A percentile compares a stretch with the other conserved stretches of the same genome.
These are phyloP conservation scores for Trilocha varians DNA, from an alignment of 2,888 invertebrate genomes.

Conservation along the genomic window DNA sequence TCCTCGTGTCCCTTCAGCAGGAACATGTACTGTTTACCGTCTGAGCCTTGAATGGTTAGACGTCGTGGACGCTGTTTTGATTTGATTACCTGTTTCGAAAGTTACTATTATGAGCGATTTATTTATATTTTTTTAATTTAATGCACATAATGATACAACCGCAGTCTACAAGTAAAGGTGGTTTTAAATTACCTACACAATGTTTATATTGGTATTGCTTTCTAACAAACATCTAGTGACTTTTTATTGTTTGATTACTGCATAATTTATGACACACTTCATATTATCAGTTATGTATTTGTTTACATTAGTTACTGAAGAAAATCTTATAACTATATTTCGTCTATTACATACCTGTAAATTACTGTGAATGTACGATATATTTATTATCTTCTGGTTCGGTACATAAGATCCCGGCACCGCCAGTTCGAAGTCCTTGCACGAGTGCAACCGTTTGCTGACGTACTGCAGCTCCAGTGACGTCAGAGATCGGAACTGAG, in stretches of 20 bases:
- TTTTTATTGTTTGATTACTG: no score
- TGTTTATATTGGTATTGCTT: no score
- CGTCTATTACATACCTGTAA: slow-evolving; percentile 81
- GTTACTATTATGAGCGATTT: not conserved
- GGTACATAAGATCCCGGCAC: slow-evolving; percentile 99
- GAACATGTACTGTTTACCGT: slow-evolving; percentile 99
- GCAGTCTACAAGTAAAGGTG: not conserved
- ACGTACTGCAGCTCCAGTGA: slow-evolving; percentile 95
- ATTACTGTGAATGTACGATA: slow-evolving; percentile 91
- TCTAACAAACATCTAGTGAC: no score
- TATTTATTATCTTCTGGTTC: slow-evolving; percentile 89
- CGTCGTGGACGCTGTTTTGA: slow-evolving; percentile 98
- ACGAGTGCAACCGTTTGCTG: slow-evolving; percentile 89
- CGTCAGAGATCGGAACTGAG: slow-evolving; percentile 91
- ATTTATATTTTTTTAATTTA: no score
- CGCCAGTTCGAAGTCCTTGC: slow-evolving; percentile 91
- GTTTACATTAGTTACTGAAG: no score
- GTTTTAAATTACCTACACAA: not conserved
- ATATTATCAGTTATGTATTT: no score
- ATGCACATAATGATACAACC: not conserved
- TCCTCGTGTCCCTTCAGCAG: slow-evolving; percentile 99
- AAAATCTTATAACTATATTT: no score
- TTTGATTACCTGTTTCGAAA: slow-evolving; percentile 83
- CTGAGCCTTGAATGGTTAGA: slow-evolving; percentile 92
- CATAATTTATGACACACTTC: no score